Conservation (phyloP, 2,113 vertebrate species). For the Aptenodytes forsteri region DNA sequence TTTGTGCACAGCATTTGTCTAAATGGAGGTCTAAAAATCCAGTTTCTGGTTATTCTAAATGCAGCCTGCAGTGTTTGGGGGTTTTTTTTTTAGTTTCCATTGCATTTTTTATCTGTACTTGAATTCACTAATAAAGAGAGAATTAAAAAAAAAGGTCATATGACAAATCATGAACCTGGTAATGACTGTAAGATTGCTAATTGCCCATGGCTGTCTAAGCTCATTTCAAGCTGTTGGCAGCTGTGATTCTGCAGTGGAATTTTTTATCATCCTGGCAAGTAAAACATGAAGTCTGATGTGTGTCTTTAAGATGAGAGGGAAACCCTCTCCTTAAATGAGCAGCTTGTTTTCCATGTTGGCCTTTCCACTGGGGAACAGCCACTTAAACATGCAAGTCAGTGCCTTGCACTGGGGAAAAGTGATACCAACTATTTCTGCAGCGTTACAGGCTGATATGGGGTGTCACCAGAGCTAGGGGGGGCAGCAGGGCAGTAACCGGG, state of each 20-base stretch:
- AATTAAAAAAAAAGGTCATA: neutral
- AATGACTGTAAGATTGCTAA: conserved; percentile 11
- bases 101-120: neutral
- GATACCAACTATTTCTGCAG: neutral
- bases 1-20: neutral
- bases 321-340: neutral
- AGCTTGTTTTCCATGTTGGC: neutral
- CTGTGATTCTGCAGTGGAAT: neutral
- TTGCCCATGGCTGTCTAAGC: neutral
- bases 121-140: neutral
- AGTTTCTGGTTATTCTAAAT: neutral
- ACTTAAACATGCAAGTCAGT: neutral
- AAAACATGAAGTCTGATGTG: neutral
- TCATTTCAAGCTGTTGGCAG: neutral
- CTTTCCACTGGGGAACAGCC: neutral
- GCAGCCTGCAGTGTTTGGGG: neutral
- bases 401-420: neutral
- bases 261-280: neutral
- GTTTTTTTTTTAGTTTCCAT: neutral
- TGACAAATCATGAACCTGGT: neutral
- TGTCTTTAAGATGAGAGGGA: neutral
- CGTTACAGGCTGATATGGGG: fast-evolving
- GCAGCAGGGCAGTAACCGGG: neutral
- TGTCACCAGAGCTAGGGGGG: neutral
- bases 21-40: neutral